Evolutionary conservation across 2,797 vertebrate genomes (phyloP), one percentile per base, ranked within the genome.

Genomic region (Anguilla pacifica): DNA sequence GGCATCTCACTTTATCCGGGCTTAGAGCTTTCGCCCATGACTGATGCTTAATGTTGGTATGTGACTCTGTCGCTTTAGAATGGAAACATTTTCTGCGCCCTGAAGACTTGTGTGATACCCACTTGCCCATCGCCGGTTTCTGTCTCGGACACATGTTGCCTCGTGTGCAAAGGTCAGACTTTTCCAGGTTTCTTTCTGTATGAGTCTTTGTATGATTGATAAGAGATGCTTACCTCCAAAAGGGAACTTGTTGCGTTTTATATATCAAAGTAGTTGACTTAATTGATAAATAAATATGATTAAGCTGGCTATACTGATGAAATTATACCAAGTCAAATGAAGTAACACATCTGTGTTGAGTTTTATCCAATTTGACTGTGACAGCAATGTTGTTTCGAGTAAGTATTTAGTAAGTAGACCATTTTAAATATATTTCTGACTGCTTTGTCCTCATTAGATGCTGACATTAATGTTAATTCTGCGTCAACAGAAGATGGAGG

Each of bases 1-100:
- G 86, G 15, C 51, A 25, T 57, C 28, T 31, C n/a, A 11, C 28
- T 67, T 84, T 84, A 49, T 17, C 2, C 86, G 39, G 88, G 39
- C 85, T 87, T 85, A 83, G 35, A 87, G 39, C 87, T 89, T 86
- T 53, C 2, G 31, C 87, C 28, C 6, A 87, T 25, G 59, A 53
- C 82, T 46, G 17, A 39, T 61, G 15, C 86, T 64, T 67, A 0
- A 10, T 31, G 15, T 55, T 57, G 28, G 46, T 25, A 83, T 51
- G 46, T 15, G 51, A 55, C 11, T 84, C 51, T 15, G 70, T 88
- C 82, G 88, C 89, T 89, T 86, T 91, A 99, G 98, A 97, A 98
- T 94, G 98, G 98, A 84, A 98, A 98, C 92, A 98, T 98, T 91
- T 99, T 99, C 96, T 99, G 98, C 0, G 98, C 96, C 53, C 93